Evolutionary conservation across 37 sponge, comb jelly and placozoan species (phyloP).

Genomic region (Halisarca cf. caerulea): DNA sequence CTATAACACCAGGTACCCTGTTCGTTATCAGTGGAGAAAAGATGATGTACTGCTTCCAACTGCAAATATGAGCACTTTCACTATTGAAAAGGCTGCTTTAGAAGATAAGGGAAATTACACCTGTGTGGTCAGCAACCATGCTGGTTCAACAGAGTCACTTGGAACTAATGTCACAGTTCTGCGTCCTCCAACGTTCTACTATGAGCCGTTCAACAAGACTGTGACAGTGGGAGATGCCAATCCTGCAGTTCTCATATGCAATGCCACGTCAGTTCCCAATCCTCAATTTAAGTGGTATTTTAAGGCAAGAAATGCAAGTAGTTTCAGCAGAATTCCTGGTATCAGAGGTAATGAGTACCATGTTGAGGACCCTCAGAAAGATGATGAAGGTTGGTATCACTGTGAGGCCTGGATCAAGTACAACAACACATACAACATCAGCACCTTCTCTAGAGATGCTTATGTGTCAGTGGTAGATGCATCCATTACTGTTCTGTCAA

Average conservation of each 20-base stretch:
- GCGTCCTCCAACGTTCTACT: slow-evolving; percentile 8
- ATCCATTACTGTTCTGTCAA: neutral
- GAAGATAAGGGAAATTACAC: neutral
- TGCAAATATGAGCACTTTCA: neutral
- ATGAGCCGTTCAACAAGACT: neutral
- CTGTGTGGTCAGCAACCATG: neutral
- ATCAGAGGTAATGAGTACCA: neutral
- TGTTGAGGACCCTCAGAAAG: neutral
- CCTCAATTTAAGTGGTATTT: slow-evolving; percentile 23
- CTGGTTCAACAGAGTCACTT: neutral
- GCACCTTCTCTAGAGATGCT: neutral
- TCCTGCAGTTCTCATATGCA: neutral
- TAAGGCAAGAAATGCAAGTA: neutral
- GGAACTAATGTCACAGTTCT: neutral
- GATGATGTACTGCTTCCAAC: neutral
- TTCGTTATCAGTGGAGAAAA: slow-evolving; percentile 1
- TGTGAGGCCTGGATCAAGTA: slow-evolving; percentile 10
- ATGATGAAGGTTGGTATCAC: slow-evolving; percentile 11
- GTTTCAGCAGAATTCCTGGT: neutral
- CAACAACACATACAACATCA: neutral
- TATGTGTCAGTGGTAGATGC: neutral
- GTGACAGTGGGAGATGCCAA: neutral
- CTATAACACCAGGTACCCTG: neutral
- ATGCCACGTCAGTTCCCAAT: slow-evolving; percentile 10
- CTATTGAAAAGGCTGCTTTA: neutral